phyloP scores from a whole-genome alignment of 1,140 invertebrate genomes.

The Euura saliciscinereae region DNA sequence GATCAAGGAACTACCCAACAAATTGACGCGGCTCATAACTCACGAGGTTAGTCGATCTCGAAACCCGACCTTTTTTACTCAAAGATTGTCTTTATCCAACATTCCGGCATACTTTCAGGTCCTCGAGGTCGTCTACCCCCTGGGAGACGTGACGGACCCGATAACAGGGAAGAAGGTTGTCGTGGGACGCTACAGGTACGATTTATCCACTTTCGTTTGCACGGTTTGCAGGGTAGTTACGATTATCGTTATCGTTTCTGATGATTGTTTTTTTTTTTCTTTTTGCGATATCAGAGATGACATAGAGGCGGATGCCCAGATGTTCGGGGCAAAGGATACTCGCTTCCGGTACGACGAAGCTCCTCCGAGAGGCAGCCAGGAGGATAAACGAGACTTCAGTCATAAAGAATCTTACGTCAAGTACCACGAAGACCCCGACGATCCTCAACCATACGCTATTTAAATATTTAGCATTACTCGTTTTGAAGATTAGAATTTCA shows the following conservation, averaged over 20 bases:
- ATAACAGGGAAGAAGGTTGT: constrained; percentile 81
- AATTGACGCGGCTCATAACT: constrained; percentile 76
- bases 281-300: constrained; percentile 64
- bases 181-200: constrained; percentile 68
- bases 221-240: not conserved
- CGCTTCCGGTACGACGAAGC: constrained; percentile 80
- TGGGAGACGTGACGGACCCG: constrained; percentile 84
- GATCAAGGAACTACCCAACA: constrained; percentile 73
- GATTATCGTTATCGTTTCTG: not conserved
- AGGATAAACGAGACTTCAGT: constrained; percentile 81
- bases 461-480: constrained; percentile 33
- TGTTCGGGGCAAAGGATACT: constrained; percentile 72
- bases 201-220: not conserved
- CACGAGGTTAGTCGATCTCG: constrained; percentile 61
- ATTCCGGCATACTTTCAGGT: constrained; percentile 51
- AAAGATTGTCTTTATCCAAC: not conserved
- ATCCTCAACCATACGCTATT: constrained; percentile 73
- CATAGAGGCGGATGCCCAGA: constrained; percentile 68
- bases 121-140: constrained; percentile 78
- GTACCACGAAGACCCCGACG: constrained; percentile 73
- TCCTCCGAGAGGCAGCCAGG: constrained; percentile 77
- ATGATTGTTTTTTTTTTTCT: constrained; percentile 14
- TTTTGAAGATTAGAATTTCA: not conserved
- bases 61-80: not conserved
- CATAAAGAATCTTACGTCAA: constrained; percentile 76